These are phyloP conservation scores for Acanthisitta chloris DNA, from an alignment of 2,113 vertebrate species.

Conservation along the genomic window DNA sequence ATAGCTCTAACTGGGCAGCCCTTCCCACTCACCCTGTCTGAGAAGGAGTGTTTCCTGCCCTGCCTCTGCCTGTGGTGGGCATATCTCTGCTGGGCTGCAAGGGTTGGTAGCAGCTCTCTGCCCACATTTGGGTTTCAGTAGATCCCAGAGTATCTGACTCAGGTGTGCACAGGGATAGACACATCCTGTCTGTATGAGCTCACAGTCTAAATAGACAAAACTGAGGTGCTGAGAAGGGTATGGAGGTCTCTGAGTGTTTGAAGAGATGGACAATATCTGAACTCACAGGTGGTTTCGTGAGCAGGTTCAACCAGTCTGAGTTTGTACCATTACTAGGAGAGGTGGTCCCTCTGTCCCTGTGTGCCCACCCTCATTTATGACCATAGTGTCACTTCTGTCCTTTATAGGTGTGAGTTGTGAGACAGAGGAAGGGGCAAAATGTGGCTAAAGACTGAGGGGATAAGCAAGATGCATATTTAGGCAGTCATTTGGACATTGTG, in stretches of 20 bases:
- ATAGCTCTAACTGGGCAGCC: rapidly evolving
- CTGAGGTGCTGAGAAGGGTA: neutral
- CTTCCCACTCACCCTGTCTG: neutral
- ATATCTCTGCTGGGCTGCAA: neutral
- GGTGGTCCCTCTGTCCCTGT: neutral
- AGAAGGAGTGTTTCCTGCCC: neutral
- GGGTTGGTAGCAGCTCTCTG: neutral
- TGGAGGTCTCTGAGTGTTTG: neutral
- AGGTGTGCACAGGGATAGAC: neutral
- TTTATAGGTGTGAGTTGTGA: neutral
- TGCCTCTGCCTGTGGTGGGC: neutral
- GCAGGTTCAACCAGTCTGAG: neutral
- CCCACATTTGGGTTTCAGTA: neutral
- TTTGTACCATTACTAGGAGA: neutral
- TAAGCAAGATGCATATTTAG: neutral
- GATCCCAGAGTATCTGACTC: neutral
- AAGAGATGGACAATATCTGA: neutral
- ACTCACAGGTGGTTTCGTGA: neutral
- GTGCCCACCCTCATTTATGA: neutral
- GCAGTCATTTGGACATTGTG: rapidly evolving
- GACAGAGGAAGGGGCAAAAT: neutral
- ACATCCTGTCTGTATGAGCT: neutral
- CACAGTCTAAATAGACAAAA: neutral
- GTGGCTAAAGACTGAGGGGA: neutral
- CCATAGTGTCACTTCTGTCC: neutral